Evolutionary conservation across 2,797 vertebrate species (phyloP).

Genomic region (Falco novaeseelandiae): DNA sequence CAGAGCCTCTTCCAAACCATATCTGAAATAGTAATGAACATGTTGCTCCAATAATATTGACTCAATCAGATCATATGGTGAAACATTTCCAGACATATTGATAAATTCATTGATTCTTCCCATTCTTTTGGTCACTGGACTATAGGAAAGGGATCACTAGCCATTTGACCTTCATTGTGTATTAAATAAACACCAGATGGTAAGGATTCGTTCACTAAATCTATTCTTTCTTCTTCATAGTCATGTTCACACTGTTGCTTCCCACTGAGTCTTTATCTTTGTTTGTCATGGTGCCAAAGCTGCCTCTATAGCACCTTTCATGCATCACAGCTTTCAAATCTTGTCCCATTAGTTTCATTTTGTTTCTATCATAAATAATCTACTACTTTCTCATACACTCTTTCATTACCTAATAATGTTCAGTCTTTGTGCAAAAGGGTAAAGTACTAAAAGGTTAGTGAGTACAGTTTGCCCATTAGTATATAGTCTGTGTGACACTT

Average conservation of each 20-base stretch:
- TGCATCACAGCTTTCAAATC: slow-evolving; percentile 83
- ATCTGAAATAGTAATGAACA: slow-evolving; percentile 74
- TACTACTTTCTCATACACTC: slow-evolving; percentile 82
- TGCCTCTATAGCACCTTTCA: slow-evolving; percentile 81
- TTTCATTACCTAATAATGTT: slow-evolving; percentile 84
- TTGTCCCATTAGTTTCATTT: slow-evolving; percentile 86
- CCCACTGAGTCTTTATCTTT: slow-evolving; percentile 86
- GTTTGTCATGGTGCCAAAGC: slow-evolving; percentile 81
- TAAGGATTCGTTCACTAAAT: slow-evolving; percentile 86
- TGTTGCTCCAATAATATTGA: slow-evolving; percentile 80
- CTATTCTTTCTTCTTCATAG: slow-evolving; percentile 86
- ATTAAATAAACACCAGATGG: slow-evolving; percentile 95
- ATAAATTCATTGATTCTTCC: slow-evolving; percentile 85
- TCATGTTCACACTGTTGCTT: slow-evolving; percentile 85
- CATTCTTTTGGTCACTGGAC: slow-evolving; percentile 83
- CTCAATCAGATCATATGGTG: slow-evolving; percentile 82
- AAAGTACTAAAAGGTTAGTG: slow-evolving; percentile 78
- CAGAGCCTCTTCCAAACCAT: slow-evolving; percentile 7
- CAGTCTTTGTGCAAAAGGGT: slow-evolving; percentile 72
- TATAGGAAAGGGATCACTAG: slow-evolving; percentile 85
- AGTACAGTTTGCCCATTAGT: slow-evolving; percentile 80
- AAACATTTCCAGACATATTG: slow-evolving; percentile 84
- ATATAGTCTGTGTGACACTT: slow-evolving; percentile 63
- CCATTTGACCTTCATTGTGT: slow-evolving; percentile 91
- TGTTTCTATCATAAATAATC: slow-evolving; percentile 87